Percentiles rank a stretch among this genome's conserved stretches.
phyloP scores from a whole-genome alignment of 2,888 invertebrate genomes.

The Nasonia oneida region DNA sequence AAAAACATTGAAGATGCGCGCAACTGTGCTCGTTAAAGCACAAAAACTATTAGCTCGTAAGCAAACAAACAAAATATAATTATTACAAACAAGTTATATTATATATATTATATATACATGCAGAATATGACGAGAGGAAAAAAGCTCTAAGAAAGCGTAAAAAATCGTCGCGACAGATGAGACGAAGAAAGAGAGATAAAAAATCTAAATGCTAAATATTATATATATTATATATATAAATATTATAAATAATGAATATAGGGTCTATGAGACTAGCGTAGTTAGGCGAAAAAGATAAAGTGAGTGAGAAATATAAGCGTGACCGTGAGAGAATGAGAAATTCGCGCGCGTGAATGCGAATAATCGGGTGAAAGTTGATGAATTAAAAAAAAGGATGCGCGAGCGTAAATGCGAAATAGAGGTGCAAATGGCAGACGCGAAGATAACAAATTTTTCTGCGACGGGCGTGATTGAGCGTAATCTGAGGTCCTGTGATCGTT shows the following conservation, averaged over 20 bases:
- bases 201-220: slow-evolving; percentile 78
- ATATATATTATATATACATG: slow-evolving; percentile 79
- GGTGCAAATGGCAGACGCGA: slow-evolving; percentile 62
- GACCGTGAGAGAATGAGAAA: slow-evolving; percentile 43
- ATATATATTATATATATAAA: slow-evolving; percentile 77
- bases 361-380: slow-evolving; percentile 38
- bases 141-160: slow-evolving; percentile 67
- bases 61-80: slow-evolving; percentile 79
- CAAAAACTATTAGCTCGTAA: slow-evolving; percentile 79
- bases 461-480: slow-evolving; percentile 77
- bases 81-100: slow-evolving; percentile 78
- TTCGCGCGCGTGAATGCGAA: slow-evolving; percentile 54
- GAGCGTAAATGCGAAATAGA: slow-evolving; percentile 60
- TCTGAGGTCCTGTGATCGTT: slow-evolving; percentile 80
- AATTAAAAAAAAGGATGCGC: slow-evolving; percentile 52
- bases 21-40: slow-evolving; percentile 78
- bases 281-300: slow-evolving; percentile 72
- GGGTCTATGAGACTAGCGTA: slow-evolving; percentile 78
- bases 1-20: slow-evolving; percentile 70
- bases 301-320: slow-evolving; percentile 65
- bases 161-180: slow-evolving; percentile 69
- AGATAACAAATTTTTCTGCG: slow-evolving; percentile 65
- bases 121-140: slow-evolving; percentile 72
- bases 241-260: slow-evolving; percentile 78
- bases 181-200: slow-evolving; percentile 70